Evolutionary conservation across 2,797 vertebrate genomes (phyloP).

Genomic region (Jordanella pulchra): DNA sequence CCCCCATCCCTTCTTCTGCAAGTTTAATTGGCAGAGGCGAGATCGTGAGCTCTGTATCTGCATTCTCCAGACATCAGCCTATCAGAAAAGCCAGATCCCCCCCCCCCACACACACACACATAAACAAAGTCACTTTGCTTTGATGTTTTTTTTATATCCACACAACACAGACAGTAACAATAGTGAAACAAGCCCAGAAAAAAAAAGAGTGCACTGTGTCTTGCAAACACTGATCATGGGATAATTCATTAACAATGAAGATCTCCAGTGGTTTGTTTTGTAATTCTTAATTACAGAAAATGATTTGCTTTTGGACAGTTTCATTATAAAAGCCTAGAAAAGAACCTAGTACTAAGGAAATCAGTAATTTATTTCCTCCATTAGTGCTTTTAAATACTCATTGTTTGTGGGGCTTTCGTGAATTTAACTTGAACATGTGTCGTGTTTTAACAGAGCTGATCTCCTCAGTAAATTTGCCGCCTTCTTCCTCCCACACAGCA

Average conservation of each 20-base stretch:
- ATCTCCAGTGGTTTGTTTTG: constrained; percentile 37
- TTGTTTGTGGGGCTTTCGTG: constrained; percentile 38
- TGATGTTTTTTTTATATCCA: constrained; percentile 62
- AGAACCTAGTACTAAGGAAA: constrained; percentile 2
- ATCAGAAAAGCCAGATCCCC: constrained; percentile 39
- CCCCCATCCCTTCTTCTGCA: constrained; percentile 15
- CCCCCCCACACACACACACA: constrained; percentile 41
- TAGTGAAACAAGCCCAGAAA: constrained; percentile 21
- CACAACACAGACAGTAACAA: constrained; percentile 42
- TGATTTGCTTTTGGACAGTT: constrained; percentile 18
- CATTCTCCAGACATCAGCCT: constrained; percentile 65
- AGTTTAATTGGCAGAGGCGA: constrained; percentile 72
- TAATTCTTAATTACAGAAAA: constrained; percentile 10
- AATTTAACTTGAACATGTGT: constrained; percentile 43
- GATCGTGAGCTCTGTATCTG: constrained; percentile 61
- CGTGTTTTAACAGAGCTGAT: constrained; percentile 49
- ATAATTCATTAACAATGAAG: constrained; percentile 38
- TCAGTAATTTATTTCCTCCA: constrained; percentile 28
- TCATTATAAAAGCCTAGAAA: constrained; percentile 20
- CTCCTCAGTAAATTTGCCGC: constrained; percentile 52
- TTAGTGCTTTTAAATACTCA: constrained; percentile 33
- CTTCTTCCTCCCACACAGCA: constrained; percentile 61
- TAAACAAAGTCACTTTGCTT: constrained; percentile 33
- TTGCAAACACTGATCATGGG: constrained; percentile 38
- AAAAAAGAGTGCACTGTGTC: constrained; percentile 40